Evolutionary conservation across 1,140 invertebrate genomes (phyloP).

Genomic region (Diachasma alloeum): DNA sequence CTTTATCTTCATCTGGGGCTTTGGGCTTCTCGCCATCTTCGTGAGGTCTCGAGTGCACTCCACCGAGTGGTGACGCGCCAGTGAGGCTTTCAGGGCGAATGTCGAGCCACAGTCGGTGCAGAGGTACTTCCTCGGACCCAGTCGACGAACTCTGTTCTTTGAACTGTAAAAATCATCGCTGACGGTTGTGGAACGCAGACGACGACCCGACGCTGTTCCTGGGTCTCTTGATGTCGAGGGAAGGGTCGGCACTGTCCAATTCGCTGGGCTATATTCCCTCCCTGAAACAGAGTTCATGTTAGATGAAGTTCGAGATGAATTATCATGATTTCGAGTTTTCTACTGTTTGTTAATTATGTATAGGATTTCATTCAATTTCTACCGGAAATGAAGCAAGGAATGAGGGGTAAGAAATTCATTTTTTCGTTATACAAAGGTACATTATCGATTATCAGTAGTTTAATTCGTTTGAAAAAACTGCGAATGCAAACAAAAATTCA

Average conservation of each 20-base stretch:
- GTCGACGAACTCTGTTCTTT: conserved; percentile 11
- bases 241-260: conserved; percentile 36
- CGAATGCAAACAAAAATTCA: too few species aligned
- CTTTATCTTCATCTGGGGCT: background rate
- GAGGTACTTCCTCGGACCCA: conserved; percentile 33
- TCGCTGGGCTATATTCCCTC: conserved; percentile 28
- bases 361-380: background rate
- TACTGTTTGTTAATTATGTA: background rate
- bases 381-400: background rate
- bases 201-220: background rate
- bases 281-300: conserved; percentile 28
- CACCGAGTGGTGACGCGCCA: conserved; percentile 60
- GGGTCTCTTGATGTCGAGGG: conserved; percentile 25
- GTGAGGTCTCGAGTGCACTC: conserved; percentile 49
- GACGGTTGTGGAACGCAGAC: conserved; percentile 32
- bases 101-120: conserved; percentile 34
- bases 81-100: conserved; percentile 53
- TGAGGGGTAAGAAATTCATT: background rate
- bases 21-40: conserved; percentile 31
- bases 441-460: too few species aligned
- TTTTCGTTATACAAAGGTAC: too few species aligned
- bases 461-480: too few species aligned
- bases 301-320: background rate
- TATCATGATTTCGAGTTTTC: background rate
- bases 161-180: conserved; percentile 18